A percentile compares a stretch with the other conserved stretches of the same genome.
phyloP scores from a whole-genome alignment of 2,113 vertebrate genomes.

The Pan troglodytes region DNA sequence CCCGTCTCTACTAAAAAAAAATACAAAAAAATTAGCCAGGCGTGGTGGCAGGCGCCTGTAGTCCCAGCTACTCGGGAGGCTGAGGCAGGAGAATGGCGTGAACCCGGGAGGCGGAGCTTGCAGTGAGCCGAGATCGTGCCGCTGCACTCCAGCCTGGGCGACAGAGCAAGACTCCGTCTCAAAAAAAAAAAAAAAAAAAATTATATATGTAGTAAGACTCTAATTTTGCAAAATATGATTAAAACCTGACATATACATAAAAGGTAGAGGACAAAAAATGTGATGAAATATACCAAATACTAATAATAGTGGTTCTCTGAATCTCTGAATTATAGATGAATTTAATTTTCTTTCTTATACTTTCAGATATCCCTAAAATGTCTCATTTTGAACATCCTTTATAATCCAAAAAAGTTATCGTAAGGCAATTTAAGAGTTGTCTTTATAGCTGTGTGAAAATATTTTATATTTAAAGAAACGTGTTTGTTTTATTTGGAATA shows the following conservation, averaged over 20 bases:
- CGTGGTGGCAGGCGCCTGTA: no score
- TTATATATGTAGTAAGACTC: neutral
- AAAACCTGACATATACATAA: neutral
- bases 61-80: no score
- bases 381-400: slow-evolving; percentile 10
- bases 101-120: no score
- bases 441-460: neutral
- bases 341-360: slow-evolving; percentile 15
- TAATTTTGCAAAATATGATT: slow-evolving; percentile 21
- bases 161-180: no score
- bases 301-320: neutral
- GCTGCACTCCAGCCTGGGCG: no score
- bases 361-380: slow-evolving; percentile 36
- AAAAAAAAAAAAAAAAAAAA: no score
- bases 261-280: neutral
- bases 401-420: neutral
- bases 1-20: no score
- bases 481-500: neutral
- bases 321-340: neutral
- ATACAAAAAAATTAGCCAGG: no score
- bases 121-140: no score
- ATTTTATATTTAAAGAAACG: neutral
- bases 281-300: neutral
- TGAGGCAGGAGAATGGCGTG: no score
- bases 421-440: neutral